phyloP scores from a whole-genome alignment of 2,797 vertebrate species.

The Hydrophis major region DNA sequence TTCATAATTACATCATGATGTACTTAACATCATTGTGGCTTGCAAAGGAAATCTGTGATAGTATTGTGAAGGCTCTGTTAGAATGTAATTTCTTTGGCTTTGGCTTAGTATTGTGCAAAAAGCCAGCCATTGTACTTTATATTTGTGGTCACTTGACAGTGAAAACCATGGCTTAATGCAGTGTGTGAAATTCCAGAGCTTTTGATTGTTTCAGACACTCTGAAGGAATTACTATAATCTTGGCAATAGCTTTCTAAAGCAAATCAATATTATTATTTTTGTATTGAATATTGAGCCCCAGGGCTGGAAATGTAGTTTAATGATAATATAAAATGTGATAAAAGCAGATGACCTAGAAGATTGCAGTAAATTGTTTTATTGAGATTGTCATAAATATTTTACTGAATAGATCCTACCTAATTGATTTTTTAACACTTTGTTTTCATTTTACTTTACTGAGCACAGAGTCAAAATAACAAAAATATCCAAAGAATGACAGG shows the following conservation, averaged over 20 bases:
- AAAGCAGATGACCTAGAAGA: neutral
- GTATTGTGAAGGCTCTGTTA: neutral
- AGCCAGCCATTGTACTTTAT: neutral
- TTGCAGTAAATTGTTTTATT: neutral
- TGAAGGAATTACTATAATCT: neutral
- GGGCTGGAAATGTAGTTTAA: neutral
- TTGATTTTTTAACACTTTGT: neutral
- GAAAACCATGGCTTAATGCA: neutral
- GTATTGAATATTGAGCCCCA: neutral
- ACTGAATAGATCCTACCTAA: neutral
- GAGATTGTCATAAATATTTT: neutral
- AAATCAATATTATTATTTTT: neutral
- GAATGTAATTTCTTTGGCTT: neutral
- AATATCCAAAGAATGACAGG: neutral
- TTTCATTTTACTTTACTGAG: neutral
- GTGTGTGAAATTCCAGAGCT: neutral
- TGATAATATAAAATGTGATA: neutral
- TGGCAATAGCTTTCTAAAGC: neutral
- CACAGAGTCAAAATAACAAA: neutral
- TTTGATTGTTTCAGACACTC: neutral
- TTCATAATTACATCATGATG: neutral
- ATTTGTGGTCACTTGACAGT: neutral
- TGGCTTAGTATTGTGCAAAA: neutral
- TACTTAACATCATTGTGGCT: neutral
- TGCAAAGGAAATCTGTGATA: neutral